A percentile compares a stretch with the other conserved stretches of the same genome.
Conservation (phyloP, 2,888 invertebrate genomes). For the Agrotis exclamationis region DNA sequence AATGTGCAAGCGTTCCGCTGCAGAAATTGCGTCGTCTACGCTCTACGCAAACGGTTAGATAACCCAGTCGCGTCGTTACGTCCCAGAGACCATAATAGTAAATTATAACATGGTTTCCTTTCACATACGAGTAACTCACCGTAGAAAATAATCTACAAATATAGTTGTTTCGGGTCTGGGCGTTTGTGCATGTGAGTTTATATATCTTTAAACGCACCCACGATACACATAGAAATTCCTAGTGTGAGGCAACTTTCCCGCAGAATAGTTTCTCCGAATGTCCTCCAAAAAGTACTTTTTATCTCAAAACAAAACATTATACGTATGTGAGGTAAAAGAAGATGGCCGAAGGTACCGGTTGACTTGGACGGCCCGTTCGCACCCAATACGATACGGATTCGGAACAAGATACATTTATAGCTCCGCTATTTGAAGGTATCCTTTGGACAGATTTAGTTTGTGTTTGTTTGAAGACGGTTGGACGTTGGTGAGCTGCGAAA, state of each 20-base stretch:
- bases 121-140: constrained; percentile 46
- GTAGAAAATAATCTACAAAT: too few species aligned
- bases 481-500: background rate
- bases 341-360: constrained; percentile 53
- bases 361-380: constrained; percentile 36
- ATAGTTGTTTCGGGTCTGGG: too few species aligned
- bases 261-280: too few species aligned
- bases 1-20: constrained; percentile 49
- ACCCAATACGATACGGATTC: constrained; percentile 35
- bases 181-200: too few species aligned
- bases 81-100: constrained; percentile 40
- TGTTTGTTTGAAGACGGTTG: constrained; percentile 10
- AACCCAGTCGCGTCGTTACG: constrained; percentile 50
- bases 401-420: constrained; percentile 58
- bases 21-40: constrained; percentile 29
- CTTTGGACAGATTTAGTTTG: constrained; percentile 37
- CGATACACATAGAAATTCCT: too few species aligned
- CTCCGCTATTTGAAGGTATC: constrained; percentile 36
- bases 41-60: constrained; percentile 48
- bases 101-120: constrained; percentile 54
- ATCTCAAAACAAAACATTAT: too few species aligned
- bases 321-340: constrained; percentile 38
- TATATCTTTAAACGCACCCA: too few species aligned
- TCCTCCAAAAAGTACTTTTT: too few species aligned
- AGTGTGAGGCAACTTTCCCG: too few species aligned